These are phyloP conservation scores for Carcharodon carcharias DNA, from an alignment of 2,797 vertebrate genomes.

Conservation along the genomic window DNA sequence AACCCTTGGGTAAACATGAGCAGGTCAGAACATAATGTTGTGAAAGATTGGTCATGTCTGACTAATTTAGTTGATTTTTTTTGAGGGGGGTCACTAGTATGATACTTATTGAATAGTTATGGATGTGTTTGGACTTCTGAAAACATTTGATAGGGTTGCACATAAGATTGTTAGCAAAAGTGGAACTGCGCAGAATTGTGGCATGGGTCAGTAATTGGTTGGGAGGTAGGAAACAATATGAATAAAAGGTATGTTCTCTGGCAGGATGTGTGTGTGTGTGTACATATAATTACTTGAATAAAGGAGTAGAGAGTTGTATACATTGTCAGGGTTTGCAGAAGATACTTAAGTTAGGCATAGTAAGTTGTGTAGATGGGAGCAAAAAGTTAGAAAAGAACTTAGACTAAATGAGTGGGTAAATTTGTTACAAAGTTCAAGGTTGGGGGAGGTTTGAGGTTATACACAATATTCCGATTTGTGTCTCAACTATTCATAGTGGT, in stretches of 20 bases:
- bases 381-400: neutral
- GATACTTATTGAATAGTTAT: neutral
- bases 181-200: neutral
- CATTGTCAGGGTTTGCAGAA: neutral
- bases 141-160: neutral
- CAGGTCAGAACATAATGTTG: neutral
- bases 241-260: neutral
- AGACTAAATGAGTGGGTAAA: neutral
- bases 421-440: neutral
- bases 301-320: neutral
- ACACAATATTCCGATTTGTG: too few species aligned
- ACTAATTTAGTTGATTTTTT: neutral
- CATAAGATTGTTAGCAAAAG: neutral
- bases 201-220: neutral
- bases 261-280: too few species aligned
- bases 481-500: neutral
- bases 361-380: neutral
- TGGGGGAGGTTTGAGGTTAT: neutral
- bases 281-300: neutral
- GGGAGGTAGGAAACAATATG: neutral
- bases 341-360: neutral
- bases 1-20: neutral
- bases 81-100: neutral
- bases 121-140: neutral
- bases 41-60: neutral